phyloP scores from a whole-genome alignment of 1,140 invertebrate genomes.

The Drosophila elegans region DNA sequence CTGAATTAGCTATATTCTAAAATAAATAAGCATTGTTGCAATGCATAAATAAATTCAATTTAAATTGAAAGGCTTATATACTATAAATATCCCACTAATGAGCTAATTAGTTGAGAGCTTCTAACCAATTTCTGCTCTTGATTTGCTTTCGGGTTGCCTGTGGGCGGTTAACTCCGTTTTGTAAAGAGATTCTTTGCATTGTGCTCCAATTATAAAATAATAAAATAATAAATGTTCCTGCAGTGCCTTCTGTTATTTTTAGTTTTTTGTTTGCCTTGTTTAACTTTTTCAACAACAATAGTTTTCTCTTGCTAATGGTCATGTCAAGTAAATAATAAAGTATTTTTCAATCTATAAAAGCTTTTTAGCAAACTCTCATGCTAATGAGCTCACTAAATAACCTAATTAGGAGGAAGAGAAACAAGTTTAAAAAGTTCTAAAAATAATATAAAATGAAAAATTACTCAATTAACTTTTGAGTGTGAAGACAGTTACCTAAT shows the following conservation, averaged over 20 bases:
- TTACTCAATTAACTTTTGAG: neutral
- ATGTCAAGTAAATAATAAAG: too few relatives aligned
- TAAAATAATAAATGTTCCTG: too few relatives aligned
- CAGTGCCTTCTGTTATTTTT: too few relatives aligned
- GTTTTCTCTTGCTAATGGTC: too few relatives aligned
- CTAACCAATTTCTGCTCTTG: neutral
- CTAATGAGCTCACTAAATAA: neutral
- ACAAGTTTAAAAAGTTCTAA: neutral
- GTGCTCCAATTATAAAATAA: too few relatives aligned
- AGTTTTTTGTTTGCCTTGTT: too few relatives aligned
- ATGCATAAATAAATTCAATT: too few relatives aligned
- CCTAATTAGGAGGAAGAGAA: neutral
- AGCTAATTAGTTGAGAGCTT: neutral
- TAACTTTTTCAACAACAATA: too few relatives aligned
- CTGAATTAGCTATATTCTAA: too few relatives aligned
- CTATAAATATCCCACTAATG: neutral
- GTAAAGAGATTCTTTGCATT: too few relatives aligned
- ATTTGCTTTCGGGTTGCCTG: neutral
- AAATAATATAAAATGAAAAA: neutral
- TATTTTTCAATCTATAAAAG: too few relatives aligned
- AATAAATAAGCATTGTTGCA: neutral
- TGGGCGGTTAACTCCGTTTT: neutral
- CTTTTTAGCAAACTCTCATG: neutral
- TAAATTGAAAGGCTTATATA: neutral
- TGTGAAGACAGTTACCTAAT: neutral